Conservation (phyloP, 2,113 vertebrate species). For the Gymnobelideus leadbeateri region DNA sequence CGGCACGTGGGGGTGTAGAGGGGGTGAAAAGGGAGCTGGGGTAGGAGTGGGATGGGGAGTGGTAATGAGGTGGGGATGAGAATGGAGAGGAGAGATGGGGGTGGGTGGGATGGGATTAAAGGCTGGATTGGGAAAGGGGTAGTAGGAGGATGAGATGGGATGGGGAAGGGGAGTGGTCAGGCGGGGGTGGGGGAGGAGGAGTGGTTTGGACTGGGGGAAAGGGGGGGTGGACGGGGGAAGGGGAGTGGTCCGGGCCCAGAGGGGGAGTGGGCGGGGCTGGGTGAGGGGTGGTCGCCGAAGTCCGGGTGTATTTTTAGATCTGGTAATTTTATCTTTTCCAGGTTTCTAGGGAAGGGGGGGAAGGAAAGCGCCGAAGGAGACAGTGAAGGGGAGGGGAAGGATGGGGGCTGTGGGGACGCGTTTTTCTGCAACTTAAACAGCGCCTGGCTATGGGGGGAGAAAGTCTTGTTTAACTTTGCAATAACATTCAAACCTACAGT, state of each 20-base stretch:
- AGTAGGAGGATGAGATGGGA: not conserved
- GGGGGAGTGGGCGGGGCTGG: not conserved
- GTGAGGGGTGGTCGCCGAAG: not conserved
- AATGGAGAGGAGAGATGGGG: too few relatives aligned
- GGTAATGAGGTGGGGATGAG: too few relatives aligned
- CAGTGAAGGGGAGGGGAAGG: not conserved
- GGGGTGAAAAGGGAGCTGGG: not conserved
- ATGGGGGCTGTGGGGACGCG: not conserved
- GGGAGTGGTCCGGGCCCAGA: not conserved
- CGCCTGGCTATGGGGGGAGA: not conserved
- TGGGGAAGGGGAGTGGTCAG: not conserved
- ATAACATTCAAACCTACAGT: conserved; percentile 13
- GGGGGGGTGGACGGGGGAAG: not conserved
- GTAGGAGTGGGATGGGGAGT: not conserved
- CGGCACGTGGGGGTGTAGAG: not conserved
- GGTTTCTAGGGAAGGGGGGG: not conserved
- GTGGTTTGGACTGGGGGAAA: not conserved
- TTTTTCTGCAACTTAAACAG: not conserved
- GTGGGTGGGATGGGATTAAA: not conserved
- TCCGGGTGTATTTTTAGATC: conserved; percentile 2
- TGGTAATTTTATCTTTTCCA: conserved; percentile 6
- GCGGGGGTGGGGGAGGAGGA: not conserved
- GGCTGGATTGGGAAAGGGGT: not conserved
- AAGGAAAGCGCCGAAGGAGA: not conserved
- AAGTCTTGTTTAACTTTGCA: conserved; percentile 42